Evolutionary conservation across 2,113 vertebrate genomes (phyloP).

Genomic region (Vulpes ferrilata): DNA sequence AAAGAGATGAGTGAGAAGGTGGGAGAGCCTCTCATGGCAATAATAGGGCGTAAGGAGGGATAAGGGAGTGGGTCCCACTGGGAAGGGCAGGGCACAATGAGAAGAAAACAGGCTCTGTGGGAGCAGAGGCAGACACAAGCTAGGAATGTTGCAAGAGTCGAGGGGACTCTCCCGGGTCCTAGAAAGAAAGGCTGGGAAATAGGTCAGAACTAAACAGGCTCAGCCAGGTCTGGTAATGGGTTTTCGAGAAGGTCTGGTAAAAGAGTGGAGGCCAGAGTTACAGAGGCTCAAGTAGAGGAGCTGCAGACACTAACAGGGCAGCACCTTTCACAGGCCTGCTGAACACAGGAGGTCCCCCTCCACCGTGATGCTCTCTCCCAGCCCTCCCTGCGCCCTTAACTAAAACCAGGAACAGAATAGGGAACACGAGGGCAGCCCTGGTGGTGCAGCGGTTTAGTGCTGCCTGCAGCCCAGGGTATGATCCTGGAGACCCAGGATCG

Average conservation of each 20-base stretch:
- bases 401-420: background rate
- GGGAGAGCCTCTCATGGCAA: background rate
- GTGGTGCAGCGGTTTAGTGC: too few relatives aligned
- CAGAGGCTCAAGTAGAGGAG: background rate
- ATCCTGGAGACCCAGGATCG: too few relatives aligned
- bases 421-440: too few relatives aligned
- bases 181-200: background rate
- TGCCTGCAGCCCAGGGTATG: too few relatives aligned
- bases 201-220: background rate
- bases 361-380: background rate
- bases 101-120: background rate
- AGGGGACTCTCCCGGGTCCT: background rate
- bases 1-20: background rate
- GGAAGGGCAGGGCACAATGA: background rate
- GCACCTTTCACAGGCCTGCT: background rate
- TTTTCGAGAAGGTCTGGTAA: background rate
- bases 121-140: background rate
- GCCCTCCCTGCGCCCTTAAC: background rate
- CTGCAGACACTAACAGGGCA: background rate
- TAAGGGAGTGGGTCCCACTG: background rate
- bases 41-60: background rate
- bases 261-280: background rate
- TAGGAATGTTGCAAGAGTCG: accelerated
- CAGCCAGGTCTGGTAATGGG: background rate
- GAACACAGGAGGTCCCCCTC: background rate